Evolutionary conservation across 2,888 invertebrate genomes (phyloP).

Genomic region (Xestoiulus laeticollis): DNA sequence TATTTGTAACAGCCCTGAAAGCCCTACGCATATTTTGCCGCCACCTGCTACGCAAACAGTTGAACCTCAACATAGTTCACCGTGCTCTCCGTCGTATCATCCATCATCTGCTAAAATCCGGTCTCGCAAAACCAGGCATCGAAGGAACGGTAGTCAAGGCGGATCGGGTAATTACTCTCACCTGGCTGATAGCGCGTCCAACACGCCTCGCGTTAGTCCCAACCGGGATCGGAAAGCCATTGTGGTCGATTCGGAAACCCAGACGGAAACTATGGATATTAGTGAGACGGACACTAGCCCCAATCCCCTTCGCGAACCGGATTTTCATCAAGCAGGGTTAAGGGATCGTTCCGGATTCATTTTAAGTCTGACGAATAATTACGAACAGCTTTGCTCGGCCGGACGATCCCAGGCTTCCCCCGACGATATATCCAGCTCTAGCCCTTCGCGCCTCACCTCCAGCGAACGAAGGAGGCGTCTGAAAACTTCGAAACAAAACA

Average conservation of each 20-base stretch:
- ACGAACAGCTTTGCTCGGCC: background rate
- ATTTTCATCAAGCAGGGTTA: slow-evolving; percentile 23
- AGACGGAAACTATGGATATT: slow-evolving; percentile 74
- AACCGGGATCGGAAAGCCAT: slow-evolving; percentile 50
- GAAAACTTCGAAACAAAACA: background rate
- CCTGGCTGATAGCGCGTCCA: slow-evolving; percentile 52
- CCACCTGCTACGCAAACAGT: slow-evolving; percentile 57
- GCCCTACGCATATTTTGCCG: slow-evolving; percentile 55
- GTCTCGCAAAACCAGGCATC: slow-evolving; percentile 62
- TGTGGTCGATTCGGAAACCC: slow-evolving; percentile 72
- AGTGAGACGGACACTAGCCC: slow-evolving; percentile 72
- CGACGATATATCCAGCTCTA: slow-evolving; percentile 42
- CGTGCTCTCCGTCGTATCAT: slow-evolving; percentile 57
- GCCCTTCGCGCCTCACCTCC: background rate
- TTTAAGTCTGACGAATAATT: slow-evolving; percentile 20
- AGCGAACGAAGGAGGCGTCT: slow-evolving; percentile 3
- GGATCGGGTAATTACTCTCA: slow-evolving; percentile 59
- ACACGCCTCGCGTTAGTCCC: slow-evolving; percentile 54
- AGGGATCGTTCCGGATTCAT: background rate
- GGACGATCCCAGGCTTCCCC: background rate
- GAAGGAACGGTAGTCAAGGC: slow-evolving; percentile 62
- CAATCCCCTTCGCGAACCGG: slow-evolving; percentile 60
- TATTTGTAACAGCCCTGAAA: slow-evolving; percentile 55
- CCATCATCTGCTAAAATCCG: slow-evolving; percentile 57
- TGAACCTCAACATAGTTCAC: slow-evolving; percentile 56